Conservation (phyloP, 92 coral and sea anemone genomes). For the Palythoa heliodiscus region DNA sequence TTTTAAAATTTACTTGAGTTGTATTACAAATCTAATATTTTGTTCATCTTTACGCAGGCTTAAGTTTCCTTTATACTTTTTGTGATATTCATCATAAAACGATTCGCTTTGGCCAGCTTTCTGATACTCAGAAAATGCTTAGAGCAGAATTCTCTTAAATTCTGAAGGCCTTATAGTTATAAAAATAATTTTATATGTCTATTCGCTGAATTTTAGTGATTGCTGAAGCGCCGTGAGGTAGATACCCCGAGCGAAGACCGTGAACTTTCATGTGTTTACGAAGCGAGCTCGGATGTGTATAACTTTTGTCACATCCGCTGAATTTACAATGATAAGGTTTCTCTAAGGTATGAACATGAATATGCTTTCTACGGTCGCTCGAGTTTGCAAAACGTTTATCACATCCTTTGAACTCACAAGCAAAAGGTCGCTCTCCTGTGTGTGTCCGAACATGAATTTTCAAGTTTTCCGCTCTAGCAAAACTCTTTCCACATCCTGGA, state of each 20-base stretch:
- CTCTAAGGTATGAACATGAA: slow-evolving; percentile 96
- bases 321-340: slow-evolving; percentile 97
- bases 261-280: slow-evolving; percentile 97
- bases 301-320: slow-evolving; percentile 94
- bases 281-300: slow-evolving; percentile 96
- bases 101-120: too few relatives aligned
- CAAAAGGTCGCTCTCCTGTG: slow-evolving; percentile 96
- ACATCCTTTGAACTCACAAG: slow-evolving; percentile 94
- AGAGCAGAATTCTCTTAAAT: neutral
- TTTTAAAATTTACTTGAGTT: too few relatives aligned
- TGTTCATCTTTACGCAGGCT: too few relatives aligned
- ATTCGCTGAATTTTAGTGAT: slow-evolving; percentile 34
- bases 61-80: too few relatives aligned
- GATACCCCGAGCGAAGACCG: slow-evolving; percentile 56
- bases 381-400: slow-evolving; percentile 97
- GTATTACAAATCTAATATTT: too few relatives aligned
- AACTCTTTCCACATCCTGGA: slow-evolving; percentile 87
- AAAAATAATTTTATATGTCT: slow-evolving; percentile 7
- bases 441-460: slow-evolving; percentile 96
- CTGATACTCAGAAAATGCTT: neutral
- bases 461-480: slow-evolving; percentile 96
- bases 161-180: neutral
- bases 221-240: slow-evolving; percentile 33
- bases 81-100: too few relatives aligned
- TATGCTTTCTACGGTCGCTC: slow-evolving; percentile 94